Base-by-base conservation (phyloP, 2,113 vertebrate genomes). In the Oncorhynchus keta region DNA sequence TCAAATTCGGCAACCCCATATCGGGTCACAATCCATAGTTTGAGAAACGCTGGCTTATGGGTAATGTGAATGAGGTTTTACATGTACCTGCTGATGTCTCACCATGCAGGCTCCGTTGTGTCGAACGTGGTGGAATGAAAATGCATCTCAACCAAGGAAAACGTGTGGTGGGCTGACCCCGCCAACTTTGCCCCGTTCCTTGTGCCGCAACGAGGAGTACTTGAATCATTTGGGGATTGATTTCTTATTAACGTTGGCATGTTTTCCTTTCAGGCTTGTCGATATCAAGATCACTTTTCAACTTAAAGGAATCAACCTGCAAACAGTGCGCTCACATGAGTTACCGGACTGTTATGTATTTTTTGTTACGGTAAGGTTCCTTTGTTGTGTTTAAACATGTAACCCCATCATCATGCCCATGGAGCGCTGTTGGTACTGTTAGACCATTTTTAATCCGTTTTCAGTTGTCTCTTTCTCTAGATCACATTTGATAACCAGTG, bases 271-370 rank as follows among this genome's bases (percentile, higher is more conserved):
- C 82, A 99, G 97, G 86, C 95, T 99, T n/a, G 86, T 99, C 70
- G 87, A 95, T 74, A 76, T 98, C 73, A 93, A 95, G 85, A 92
- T 98, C 77, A 94, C 91, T 24, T 98, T 99, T 89, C 92, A 90
- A 76, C 90, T 99, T 78, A 97, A 95, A 84, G 97, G 97, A 77
- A 96, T 99, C 80, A 96, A 98, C 83, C 91, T 99, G 0, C 97
- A 98, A 89, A 97, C 95, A 0, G 93, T 98, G 79, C 94, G 93
- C 64, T 93, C 94, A 7, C 94, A 92, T 13, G 97, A 97, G 84
- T 20, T 97, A 55, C 97, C 97, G 0, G 97, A 99, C 91, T 99
- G 97, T 90, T 99, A 98, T 39, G 82, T 86, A 0, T 99, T 98
- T 91, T 89, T 90, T 74, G 94, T 97, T 7, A 96, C 73, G 83